These are phyloP conservation scores for Episyrphus balteatus DNA, from an alignment of 1,140 invertebrate genomes.

Conservation along the genomic window DNA sequence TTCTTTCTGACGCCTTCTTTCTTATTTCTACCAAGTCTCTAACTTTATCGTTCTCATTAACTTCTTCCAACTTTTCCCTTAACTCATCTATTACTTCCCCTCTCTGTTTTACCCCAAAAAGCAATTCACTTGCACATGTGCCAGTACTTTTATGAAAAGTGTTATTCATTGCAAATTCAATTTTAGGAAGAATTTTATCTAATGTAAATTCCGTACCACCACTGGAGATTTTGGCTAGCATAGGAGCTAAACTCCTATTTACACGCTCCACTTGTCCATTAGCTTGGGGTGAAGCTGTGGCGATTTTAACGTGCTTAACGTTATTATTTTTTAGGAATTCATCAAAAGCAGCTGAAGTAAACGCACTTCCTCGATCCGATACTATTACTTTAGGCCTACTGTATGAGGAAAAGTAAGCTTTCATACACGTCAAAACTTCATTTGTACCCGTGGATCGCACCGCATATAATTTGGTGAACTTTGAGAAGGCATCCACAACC, in stretches of 20 bases:
- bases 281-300: constrained; percentile 10
- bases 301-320: constrained; percentile 11
- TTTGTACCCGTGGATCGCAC: constrained; percentile 13
- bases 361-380: constrained; percentile 19
- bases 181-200: constrained; percentile 10
- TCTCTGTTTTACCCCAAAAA: constrained; percentile 10
- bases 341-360: constrained; percentile 19
- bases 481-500: constrained; percentile 29
- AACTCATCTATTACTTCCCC: constrained; percentile 5
- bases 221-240: constrained; percentile 10
- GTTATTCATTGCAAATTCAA: constrained; percentile 22
- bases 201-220: constrained; percentile 5
- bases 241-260: constrained; percentile 13
- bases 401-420: constrained; percentile 8
- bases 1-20: neutral
- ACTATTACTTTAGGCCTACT: constrained; percentile 16
- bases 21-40: constrained; percentile 3
- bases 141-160: constrained; percentile 12
- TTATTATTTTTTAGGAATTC: constrained; percentile 10
- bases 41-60: neutral
- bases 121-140: constrained; percentile 11
- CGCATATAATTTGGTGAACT: constrained; percentile 8
- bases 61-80: constrained; percentile 5
- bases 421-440: constrained; percentile 17
- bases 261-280: constrained; percentile 17